Percentiles rank a stretch among this genome's conserved stretches.
These are phyloP conservation scores for Pseudorectes ferrugineus DNA, from an alignment of 2,113 vertebrate genomes.

Conservation along the genomic window DNA sequence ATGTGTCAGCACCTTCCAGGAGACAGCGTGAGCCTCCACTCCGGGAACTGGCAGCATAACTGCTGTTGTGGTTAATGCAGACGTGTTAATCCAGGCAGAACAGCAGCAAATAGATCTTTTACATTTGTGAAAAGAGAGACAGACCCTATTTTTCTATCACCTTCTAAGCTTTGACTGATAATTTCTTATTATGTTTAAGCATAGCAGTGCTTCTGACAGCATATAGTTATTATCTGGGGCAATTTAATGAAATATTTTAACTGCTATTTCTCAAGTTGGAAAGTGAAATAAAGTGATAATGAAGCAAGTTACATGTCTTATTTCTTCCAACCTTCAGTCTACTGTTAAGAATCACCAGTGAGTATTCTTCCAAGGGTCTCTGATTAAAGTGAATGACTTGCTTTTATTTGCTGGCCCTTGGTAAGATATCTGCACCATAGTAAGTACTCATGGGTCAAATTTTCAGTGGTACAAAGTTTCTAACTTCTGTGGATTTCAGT, in stretches of 20 bases:
- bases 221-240: not conserved
- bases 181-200: not conserved
- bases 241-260: not conserved
- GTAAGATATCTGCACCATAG: not conserved
- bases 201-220: not conserved
- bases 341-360: not conserved
- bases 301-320: not conserved
- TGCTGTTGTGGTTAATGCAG: not conserved
- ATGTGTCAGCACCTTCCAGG: not conserved
- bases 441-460: not conserved
- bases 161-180: not conserved
- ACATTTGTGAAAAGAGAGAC: not conserved
- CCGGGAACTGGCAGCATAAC: not conserved
- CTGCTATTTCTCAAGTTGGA: not conserved
- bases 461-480: not conserved
- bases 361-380: not conserved
- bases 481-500: not conserved
- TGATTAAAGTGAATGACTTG: not conserved
- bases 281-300: slow-evolving; percentile 22
- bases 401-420: not conserved
- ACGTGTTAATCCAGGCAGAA: not conserved
- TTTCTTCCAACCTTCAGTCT: not conserved
- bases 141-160: not conserved
- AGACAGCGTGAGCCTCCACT: not conserved
- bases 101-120: not conserved